Percentiles rank a stretch among this genome's conserved stretches.
Evolutionary conservation across 2,113 vertebrate species (phyloP).

Genomic region (Perognathus longimembris): DNA sequence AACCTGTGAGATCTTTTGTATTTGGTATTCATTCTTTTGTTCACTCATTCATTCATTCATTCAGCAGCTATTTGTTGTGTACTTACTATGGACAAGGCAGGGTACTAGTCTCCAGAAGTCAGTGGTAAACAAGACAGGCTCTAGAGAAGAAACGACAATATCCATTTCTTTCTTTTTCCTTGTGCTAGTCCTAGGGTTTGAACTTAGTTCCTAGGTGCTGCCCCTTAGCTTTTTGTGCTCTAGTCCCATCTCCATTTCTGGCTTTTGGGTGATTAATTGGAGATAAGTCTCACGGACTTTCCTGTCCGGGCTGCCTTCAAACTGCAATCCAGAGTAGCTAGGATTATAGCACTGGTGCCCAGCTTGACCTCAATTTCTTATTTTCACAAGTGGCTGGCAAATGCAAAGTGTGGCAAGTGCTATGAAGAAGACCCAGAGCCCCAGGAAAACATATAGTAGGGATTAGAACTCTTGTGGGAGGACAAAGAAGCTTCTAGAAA

Average conservation of each 20-base stretch:
- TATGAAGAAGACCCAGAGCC: not conserved
- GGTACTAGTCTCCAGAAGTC: not conserved
- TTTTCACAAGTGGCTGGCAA: not conserved
- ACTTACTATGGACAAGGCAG: not conserved
- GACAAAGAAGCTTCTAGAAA: not conserved
- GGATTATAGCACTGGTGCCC: too few relatives aligned
- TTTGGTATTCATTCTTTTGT: not conserved
- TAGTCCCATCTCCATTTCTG: too few relatives aligned
- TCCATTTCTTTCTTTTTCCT: too few relatives aligned
- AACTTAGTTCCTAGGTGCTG: too few relatives aligned
- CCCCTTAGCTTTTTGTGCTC: too few relatives aligned
- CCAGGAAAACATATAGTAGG: rapidly evolving
- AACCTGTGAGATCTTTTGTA: not conserved
- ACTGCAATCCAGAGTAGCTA: too few relatives aligned
- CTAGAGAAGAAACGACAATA: too few relatives aligned
- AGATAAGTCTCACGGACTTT: too few relatives aligned
- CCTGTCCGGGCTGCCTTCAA: too few relatives aligned
- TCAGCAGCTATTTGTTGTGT: not conserved
- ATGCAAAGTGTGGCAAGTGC: not conserved
- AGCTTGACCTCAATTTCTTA: not conserved
- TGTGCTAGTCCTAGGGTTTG: too few relatives aligned
- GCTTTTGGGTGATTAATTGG: too few relatives aligned
- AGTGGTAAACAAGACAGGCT: not conserved
- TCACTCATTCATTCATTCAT: not conserved
- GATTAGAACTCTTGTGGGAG: not conserved